Evolutionary conservation across 1,140 invertebrate genomes (phyloP).

Genomic region (Agrilus planipennis): DNA sequence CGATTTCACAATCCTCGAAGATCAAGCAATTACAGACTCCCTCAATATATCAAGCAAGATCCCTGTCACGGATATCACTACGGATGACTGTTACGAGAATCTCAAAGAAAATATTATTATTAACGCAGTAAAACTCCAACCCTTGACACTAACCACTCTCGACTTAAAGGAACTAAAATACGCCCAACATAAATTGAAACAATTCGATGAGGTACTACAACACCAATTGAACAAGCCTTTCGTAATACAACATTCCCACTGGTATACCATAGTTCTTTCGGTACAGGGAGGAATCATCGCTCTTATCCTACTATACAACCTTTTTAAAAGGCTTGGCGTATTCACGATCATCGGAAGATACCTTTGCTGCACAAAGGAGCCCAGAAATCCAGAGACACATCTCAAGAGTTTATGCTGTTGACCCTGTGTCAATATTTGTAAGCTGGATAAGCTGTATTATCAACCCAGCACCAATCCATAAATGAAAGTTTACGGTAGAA

Average conservation of each 20-base stretch:
- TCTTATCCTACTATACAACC: background rate
- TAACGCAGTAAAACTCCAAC: background rate
- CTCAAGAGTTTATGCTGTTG: background rate
- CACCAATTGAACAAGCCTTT: slow-evolving; percentile 8
- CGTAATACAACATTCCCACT: background rate
- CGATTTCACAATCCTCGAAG: background rate
- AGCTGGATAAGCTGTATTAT: too few species aligned
- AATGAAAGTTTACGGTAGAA: too few species aligned
- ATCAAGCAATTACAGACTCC: background rate
- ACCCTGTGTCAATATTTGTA: background rate
- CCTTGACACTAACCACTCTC: background rate
- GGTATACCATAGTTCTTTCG: background rate
- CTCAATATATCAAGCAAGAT: background rate
- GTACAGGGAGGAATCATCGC: background rate
- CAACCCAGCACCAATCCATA: too few species aligned
- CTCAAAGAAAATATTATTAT: background rate
- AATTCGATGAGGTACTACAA: slow-evolving; percentile 4
- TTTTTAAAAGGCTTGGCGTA: background rate
- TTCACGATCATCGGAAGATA: background rate
- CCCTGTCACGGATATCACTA: background rate
- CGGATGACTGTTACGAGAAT: background rate
- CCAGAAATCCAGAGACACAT: background rate
- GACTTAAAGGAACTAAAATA: slow-evolving; percentile 6
- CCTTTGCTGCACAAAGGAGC: background rate
- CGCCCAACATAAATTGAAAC: slow-evolving; percentile 1